Evolutionary conservation across 2,113 vertebrate species (phyloP), one percentile per base, ranked within the genome.

Genomic region (Pithys albifrons): DNA sequence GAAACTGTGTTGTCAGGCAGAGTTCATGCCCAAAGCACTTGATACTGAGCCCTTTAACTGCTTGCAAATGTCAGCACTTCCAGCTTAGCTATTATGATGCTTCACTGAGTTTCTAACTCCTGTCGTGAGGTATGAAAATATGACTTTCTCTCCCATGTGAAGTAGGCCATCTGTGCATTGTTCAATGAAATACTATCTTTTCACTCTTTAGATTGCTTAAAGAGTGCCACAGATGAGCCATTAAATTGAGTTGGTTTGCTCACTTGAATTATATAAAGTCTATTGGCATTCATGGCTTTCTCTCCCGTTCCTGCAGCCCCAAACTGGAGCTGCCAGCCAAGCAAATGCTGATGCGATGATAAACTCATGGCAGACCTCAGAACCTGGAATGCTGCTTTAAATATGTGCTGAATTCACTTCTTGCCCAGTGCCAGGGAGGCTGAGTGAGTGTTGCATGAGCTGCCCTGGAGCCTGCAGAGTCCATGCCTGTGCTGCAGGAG

Each of bases 1-100:
- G n/a, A 23, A 94, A 27, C 17, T 54, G 20, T 83, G 91, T 58
- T 89, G 61, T 77, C 83, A 75, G 90, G 41, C 43, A n/a, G 62
- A 48, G 18, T 73, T 89, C 54, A 27, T 59, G 66, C 66, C 86
- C 61, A 71, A 62, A 86, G 69, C 65, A 13, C 41, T 65, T 17
- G 2, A 73, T 54, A 29, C 29, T 5, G 31, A 93, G 72, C 48
- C 59, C n/a, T 86, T 86, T 92, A 58, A 29, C 39, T 59, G 61
- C 54, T 41, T 87, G 65, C 76, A 85, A 54, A 80, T 77, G 45
- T 91, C 95, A 96, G 85, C 80, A 89, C n/a, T 85, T 93, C 54
- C 64, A 43, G 78, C 37, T 88, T 91, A n/a, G 75, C 52, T 74
- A 5, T 74, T 87, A 31, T 46, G 78, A 9, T 39, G 90, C 83